These are phyloP conservation scores for Hydrolagus colliei DNA, from an alignment of 2,797 vertebrate species.

Conservation along the genomic window DNA sequence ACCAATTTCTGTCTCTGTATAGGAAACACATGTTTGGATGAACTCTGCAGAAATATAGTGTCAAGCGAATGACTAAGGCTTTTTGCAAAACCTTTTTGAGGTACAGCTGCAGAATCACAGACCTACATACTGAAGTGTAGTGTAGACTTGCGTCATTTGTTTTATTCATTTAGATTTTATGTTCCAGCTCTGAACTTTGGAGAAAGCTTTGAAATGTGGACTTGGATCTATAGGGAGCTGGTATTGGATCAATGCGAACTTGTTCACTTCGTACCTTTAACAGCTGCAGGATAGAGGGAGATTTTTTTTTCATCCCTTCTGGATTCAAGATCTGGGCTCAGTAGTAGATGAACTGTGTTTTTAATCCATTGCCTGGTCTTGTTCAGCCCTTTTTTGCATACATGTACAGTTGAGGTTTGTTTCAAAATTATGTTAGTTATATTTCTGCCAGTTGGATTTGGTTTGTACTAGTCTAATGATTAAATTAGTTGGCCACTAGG, in stretches of 20 bases:
- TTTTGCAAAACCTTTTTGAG: too few relatives aligned
- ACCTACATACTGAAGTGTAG: not conserved
- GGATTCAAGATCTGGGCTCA: not conserved
- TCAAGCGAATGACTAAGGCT: too few relatives aligned
- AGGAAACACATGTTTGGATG: too few relatives aligned
- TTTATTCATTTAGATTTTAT: conserved; percentile 17
- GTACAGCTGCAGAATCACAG: not conserved
- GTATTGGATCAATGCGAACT: conserved; percentile 5
- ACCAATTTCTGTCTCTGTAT: too few relatives aligned
- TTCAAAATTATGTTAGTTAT: not conserved
- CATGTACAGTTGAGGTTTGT: not conserved
- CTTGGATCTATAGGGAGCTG: not conserved
- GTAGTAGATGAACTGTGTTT: not conserved
- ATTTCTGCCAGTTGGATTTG: not conserved
- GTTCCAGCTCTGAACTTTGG: not conserved
- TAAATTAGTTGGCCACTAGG: not conserved
- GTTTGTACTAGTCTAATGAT: not conserved
- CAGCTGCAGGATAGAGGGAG: conserved; percentile 17
- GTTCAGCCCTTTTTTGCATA: not conserved
- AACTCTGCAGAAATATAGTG: too few relatives aligned
- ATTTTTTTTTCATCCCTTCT: conserved; percentile 26
- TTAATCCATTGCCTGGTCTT: not conserved
- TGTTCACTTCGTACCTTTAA: conserved; percentile 12
- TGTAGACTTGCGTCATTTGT: not conserved
- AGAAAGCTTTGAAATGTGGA: conserved; percentile 29